Conservation (phyloP, 2,113 vertebrate genomes). For the Penelope pileata region DNA sequence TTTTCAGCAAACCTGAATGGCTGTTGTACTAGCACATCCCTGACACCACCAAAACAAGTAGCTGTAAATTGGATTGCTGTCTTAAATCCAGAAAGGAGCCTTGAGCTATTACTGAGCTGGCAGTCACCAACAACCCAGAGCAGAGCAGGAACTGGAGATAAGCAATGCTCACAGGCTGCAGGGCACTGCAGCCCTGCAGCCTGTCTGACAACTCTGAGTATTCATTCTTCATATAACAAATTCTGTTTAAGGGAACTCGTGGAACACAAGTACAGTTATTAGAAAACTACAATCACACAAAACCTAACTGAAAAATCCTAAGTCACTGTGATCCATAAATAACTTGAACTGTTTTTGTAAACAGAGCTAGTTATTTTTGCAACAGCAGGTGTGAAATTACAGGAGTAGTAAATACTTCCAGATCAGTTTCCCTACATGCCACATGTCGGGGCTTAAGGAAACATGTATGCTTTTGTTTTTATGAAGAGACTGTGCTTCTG, state of each 20-base stretch:
- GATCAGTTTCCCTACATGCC: conserved; percentile 10
- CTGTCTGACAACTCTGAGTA: not conserved
- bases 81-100: not conserved
- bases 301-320: not conserved
- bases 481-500: not conserved
- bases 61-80: not conserved
- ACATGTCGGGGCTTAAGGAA: not conserved
- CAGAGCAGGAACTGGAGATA: not conserved
- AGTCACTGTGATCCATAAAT: conserved; percentile 40
- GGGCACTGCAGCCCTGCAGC: not conserved
- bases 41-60: not conserved
- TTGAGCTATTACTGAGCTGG: not conserved
- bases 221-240: not conserved
- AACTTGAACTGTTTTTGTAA: conserved; percentile 51
- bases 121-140: not conserved
- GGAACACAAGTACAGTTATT: not conserved
- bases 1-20: not conserved
- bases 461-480: not conserved
- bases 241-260: not conserved
- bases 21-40: not conserved
- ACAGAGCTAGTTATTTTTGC: conserved; percentile 58
- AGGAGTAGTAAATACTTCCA: conserved; percentile 37
- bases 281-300: not conserved
- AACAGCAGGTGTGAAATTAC: conserved; percentile 57
- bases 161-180: not conserved